A percentile compares a stretch with the other conserved stretches of the same genome.
These are phyloP conservation scores for Diglossa cyanea DNA, from an alignment of 2,797 vertebrate species.

Conservation along the genomic window DNA sequence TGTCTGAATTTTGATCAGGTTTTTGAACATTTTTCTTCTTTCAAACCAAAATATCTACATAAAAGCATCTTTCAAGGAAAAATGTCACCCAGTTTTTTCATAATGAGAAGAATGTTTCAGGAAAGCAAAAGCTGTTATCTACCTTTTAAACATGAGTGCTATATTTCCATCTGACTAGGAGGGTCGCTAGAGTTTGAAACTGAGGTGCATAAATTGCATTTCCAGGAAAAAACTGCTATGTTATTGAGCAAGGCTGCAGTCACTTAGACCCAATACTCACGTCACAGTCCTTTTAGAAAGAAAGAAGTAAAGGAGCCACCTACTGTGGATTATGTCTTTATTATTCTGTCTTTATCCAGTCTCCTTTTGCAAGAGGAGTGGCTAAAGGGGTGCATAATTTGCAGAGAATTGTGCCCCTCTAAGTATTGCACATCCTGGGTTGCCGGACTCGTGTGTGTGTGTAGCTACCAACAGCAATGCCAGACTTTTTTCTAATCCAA, in stretches of 20 bases:
- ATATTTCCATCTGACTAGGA: background rate
- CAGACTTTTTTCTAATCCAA: background rate
- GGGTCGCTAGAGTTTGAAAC: background rate
- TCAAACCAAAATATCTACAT: background rate
- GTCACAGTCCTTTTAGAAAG: background rate
- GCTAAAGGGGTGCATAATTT: background rate
- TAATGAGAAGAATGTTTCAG: background rate
- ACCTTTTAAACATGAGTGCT: background rate
- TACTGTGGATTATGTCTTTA: background rate
- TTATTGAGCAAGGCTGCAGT: background rate
- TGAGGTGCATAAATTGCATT: background rate
- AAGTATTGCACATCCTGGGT: accelerated
- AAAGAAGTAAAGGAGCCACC: background rate
- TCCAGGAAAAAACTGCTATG: background rate
- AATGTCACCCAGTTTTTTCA: background rate
- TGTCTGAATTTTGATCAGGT: background rate
- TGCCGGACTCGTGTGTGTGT: too few relatives aligned
- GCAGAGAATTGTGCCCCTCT: background rate
- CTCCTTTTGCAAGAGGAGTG: background rate
- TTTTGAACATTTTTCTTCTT: conserved; percentile 1
- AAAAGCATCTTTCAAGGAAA: background rate
- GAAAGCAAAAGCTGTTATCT: background rate
- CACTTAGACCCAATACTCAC: background rate
- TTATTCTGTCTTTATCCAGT: background rate
- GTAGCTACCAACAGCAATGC: background rate